Evolutionary conservation across 2,113 vertebrate genomes (phyloP), one percentile per base, ranked within the genome.

Genomic region (Phrynosoma platyrhinos): DNA sequence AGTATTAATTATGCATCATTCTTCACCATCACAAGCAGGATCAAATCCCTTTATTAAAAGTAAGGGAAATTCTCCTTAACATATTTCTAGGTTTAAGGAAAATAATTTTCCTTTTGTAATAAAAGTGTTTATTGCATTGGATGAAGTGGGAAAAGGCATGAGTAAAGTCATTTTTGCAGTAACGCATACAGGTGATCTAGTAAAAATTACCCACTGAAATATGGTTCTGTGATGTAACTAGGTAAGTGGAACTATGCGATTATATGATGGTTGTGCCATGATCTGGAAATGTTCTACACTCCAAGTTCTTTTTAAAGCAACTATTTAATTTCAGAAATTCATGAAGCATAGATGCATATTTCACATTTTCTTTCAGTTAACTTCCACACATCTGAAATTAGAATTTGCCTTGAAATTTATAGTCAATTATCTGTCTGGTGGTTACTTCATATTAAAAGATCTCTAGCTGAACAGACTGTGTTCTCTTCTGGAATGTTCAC

Each of bases 401-500:
- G 53, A 90, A n/a, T 76, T 36, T 16, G 75, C 58, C 69, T 76
- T 93, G 40, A 91, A 82, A 1, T 55, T 16, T 85, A 78, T 86
- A 87, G 7, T 82, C 36, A 85, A 47, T 91, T 79, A 76, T 36
- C 92, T 53, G 72, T 8, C 55, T 0, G 9, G 55, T 5, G 76
- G 83, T 2, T 79, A 90, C 90, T 64, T 79, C 20, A 64, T 66
- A 9, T 76, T 82, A 62, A 40, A 68, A 84, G 89, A 89, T 36
- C 36, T 92, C 68, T 89, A 76, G 76, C 30, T 52, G 76, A 86
- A 62, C 79, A 83, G 80, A 78, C 82, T 85, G 52, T 81, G 14
- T 53, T 85, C 47, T 89, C 62, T 87, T 88, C 66, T 87, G 42
- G 88, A 89, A 89, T 86, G 90, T 18, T 27, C 36, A 64, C 5